Base-by-base conservation (phyloP, 2,113 vertebrate species). In the Myrmecobius fasciatus region DNA sequence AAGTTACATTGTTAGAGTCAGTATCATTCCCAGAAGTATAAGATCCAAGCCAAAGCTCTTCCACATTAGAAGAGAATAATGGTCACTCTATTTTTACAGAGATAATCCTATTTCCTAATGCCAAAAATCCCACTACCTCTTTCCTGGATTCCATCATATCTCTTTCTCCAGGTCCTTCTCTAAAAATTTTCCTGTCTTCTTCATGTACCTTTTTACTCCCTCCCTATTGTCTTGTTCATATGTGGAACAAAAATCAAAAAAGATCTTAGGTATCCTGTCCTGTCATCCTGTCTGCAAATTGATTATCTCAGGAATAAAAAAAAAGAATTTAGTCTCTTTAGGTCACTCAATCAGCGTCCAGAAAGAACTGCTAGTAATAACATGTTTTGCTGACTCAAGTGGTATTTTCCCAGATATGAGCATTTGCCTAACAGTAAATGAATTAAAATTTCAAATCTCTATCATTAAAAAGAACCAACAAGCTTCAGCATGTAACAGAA, bases 1-100 rank as follows among this genome's bases (percentile, higher is more conserved):
- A 99, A 94, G 99, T 99, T 99, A 99, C 99, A 98, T 99, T 99
- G 98, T 99, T 99, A 1, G 99, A 99, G 90, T 99, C 99, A 0
- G 99, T 99, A n/a, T 99, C 99, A 0, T 99, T 99, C 95, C 99
- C 99, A 48, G 99, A 99, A 67, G 99, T 99, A 98, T 99, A 99
- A 0, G 99, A 99, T 94, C 99, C 98, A 99, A 98, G 97, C 99
- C 98, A 99, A 97, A 99, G 98, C 99, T 99, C 99, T 98, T 99
- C 99, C 92, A 99, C 99, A 26, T 99, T 99, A 91, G 99, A 99
- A 60, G 99, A 99, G 67, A 99, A 98, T 0, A 98, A 94, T 97
- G 98, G 98, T 96, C 98, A 97, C 98, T 92, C 99, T 99, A 1
- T 98, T 99, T 97, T 99, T 98, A 89, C 98, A n/a, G 36, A 75